These are phyloP conservation scores for Oligia fasciuncula DNA, from an alignment of 2,888 invertebrate species.

Conservation along the genomic window DNA sequence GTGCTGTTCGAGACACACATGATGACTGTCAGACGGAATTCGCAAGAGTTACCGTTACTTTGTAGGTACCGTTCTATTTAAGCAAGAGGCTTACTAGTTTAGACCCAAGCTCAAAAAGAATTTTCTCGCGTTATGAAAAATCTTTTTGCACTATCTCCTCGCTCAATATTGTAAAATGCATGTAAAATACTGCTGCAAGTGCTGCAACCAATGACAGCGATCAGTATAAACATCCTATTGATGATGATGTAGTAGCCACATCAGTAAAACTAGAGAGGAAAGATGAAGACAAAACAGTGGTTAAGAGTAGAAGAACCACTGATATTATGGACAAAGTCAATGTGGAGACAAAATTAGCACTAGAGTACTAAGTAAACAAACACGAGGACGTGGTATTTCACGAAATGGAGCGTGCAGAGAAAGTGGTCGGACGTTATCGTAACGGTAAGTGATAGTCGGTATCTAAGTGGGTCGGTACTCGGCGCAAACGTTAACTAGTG, in stretches of 20 bases:
- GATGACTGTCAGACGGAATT: constrained; percentile 59
- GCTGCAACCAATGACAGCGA: not conserved
- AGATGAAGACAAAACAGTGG: constrained; percentile 5
- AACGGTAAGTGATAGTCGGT: constrained; percentile 80
- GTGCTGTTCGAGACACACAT: constrained; percentile 68
- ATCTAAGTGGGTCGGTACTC: constrained; percentile 86
- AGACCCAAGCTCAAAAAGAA: not conserved
- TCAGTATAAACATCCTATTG: not conserved
- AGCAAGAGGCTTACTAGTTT: constrained; percentile 29
- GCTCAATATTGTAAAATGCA: not conserved
- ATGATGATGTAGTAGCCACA: not conserved
- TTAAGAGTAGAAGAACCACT: not conserved
- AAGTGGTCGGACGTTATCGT: constrained; percentile 82
- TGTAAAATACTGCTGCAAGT: not conserved
- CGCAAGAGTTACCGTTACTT: constrained; percentile 58
- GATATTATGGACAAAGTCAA: constrained; percentile 22
- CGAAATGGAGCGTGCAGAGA: constrained; percentile 81
- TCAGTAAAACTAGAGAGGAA: not conserved
- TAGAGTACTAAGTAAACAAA: constrained; percentile 62
- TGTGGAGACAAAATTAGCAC: constrained; percentile 33
- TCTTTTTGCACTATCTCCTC: not conserved
- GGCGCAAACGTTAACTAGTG: constrained; percentile 75
- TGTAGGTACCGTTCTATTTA: constrained; percentile 49
- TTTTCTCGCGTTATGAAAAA: constrained; percentile 11
- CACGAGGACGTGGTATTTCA: constrained; percentile 64